Conservation (phyloP, 2,113 vertebrate genomes). For the Lophius piscatorius region DNA sequence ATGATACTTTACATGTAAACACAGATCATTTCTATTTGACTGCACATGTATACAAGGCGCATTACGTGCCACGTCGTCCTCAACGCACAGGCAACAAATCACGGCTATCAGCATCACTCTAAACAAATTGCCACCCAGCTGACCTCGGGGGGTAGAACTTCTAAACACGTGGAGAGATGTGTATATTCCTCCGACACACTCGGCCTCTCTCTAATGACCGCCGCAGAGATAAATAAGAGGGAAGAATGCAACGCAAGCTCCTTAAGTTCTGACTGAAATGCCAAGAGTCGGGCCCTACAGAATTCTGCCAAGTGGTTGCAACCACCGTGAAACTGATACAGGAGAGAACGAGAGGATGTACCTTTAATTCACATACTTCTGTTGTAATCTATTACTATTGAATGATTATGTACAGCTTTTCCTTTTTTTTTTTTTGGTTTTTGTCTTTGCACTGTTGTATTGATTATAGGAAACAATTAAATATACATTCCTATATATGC, state of each 20-base stretch:
- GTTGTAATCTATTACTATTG: too few species aligned
- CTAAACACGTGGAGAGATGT: constrained; percentile 67
- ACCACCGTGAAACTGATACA: not conserved
- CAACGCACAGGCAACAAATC: constrained; percentile 38
- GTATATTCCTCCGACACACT: constrained; percentile 51
- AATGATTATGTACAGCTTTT: too few species aligned
- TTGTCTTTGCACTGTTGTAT: too few species aligned
- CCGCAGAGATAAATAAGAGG: constrained; percentile 47
- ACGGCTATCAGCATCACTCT: constrained; percentile 37
- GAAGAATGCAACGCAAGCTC: constrained; percentile 23
- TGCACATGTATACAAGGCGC: constrained; percentile 6
- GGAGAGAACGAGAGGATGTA: not conserved
- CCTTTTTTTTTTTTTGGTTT: too few species aligned
- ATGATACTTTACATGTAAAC: not conserved
- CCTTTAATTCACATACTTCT: not conserved
- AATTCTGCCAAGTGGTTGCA: not conserved
- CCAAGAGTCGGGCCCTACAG: not conserved
- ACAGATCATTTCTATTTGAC: constrained; percentile 23
- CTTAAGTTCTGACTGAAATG: constrained; percentile 6
- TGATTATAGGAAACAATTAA: too few species aligned
- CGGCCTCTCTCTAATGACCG: constrained; percentile 46
- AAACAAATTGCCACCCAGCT: constrained; percentile 63
- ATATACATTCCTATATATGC: too few species aligned
- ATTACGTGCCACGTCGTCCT: constrained; percentile 2
- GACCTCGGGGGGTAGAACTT: constrained; percentile 66